phyloP scores from a whole-genome alignment of 2,888 invertebrate genomes.

The Molanna angustata region DNA sequence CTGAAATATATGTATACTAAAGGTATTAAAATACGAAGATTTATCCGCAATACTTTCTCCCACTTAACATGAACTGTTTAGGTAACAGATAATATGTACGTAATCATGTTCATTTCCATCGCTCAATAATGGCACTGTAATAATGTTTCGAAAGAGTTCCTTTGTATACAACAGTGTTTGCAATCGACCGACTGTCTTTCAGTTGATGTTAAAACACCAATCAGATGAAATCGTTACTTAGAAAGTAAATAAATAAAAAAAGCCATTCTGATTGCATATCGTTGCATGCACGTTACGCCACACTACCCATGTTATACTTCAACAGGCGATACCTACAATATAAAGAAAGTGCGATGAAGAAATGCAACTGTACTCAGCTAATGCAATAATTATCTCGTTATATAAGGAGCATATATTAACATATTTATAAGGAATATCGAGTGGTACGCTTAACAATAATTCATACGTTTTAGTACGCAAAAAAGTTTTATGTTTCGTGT shows the following conservation, averaged over 20 bases:
- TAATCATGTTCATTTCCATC: conserved; percentile 28
- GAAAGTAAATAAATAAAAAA: conserved; percentile 30
- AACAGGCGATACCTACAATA: background rate
- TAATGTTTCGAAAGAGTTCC: conserved; percentile 27
- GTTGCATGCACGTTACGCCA: conserved; percentile 20
- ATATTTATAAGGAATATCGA: too few relatives aligned
- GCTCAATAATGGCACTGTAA: conserved; percentile 24
- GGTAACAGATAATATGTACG: conserved; percentile 25
- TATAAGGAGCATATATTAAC: too few relatives aligned
- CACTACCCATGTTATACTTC: background rate
- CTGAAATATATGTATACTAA: too few relatives aligned
- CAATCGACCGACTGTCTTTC: conserved; percentile 31
- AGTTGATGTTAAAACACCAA: conserved; percentile 29
- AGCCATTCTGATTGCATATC: conserved; percentile 24
- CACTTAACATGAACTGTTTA: conserved; percentile 13
- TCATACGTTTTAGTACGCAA: too few relatives aligned
- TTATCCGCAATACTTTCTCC: conserved; percentile 18
- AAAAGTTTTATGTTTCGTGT: too few relatives aligned
- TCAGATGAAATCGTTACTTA: conserved; percentile 28
- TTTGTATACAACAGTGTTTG: conserved; percentile 23
- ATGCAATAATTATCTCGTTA: too few relatives aligned
- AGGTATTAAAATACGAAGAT: too few relatives aligned
- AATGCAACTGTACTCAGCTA: background rate
- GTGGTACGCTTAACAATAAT: too few relatives aligned
- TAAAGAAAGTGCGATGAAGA: background rate